Conservation (phyloP, 1,140 invertebrate species). For the Mamestra configurata region DNA sequence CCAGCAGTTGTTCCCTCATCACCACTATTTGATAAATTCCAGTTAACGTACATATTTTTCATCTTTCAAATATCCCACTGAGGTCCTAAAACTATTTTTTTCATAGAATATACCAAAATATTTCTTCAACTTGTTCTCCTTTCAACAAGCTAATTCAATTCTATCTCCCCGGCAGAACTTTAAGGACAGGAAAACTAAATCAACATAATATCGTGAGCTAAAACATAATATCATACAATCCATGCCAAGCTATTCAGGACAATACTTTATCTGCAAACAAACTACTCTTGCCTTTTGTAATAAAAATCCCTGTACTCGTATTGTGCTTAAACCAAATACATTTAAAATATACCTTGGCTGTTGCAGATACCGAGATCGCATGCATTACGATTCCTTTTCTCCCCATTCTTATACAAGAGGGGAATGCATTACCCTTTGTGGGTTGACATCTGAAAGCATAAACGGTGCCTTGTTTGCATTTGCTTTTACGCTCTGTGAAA, state of each 20-base stretch:
- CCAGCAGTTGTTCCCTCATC: too few species aligned
- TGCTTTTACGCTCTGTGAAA: conserved; percentile 48
- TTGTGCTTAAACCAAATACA: conserved; percentile 47
- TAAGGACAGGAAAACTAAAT: not conserved
- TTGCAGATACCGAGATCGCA: conserved; percentile 33
- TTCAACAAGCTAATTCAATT: not conserved
- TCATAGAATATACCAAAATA: too few species aligned
- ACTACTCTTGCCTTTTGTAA: conserved; percentile 28
- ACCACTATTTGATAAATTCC: too few species aligned
- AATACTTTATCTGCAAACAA: conserved; percentile 25
- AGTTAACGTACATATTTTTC: too few species aligned
- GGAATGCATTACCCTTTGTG: conserved; percentile 66
- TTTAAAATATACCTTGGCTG: conserved; percentile 45
- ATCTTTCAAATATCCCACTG: too few species aligned
- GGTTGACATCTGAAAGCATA: conserved; percentile 61
- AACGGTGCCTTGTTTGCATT: conserved; percentile 52
- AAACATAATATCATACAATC: conserved; percentile 7
- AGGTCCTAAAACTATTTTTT: too few species aligned
- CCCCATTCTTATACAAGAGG: conserved; percentile 62
- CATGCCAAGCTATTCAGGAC: not conserved
- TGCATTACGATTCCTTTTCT: conserved; percentile 38
- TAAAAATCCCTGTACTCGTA: conserved; percentile 31
- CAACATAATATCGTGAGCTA: not conserved
- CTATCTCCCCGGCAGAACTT: not conserved
- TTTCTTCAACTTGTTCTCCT: not conserved